Percentiles rank a stretch among this genome's conserved stretches.
These are phyloP conservation scores for Sarcophaga variegata DNA, from an alignment of 2,888 invertebrate species.

Conservation along the genomic window DNA sequence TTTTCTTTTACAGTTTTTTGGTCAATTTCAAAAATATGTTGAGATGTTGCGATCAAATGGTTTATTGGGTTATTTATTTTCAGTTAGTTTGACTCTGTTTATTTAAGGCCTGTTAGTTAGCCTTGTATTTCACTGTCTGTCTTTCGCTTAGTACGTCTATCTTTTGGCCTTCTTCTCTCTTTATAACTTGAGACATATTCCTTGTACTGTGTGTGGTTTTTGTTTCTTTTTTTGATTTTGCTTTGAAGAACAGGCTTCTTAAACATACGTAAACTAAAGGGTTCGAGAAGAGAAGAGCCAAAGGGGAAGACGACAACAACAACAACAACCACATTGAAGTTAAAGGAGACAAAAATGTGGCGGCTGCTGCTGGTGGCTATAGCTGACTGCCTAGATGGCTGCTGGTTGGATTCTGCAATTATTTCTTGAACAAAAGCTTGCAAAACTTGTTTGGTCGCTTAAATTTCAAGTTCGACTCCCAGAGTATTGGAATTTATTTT, in stretches of 20 bases:
- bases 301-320: too few species aligned
- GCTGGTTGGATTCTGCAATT: conserved; percentile 39
- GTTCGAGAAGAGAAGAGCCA: too few species aligned
- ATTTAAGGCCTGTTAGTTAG: conserved; percentile 35
- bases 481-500: conserved; percentile 56
- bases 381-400: conserved; percentile 34
- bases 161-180: not conserved
- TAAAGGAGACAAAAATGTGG: conserved; percentile 55
- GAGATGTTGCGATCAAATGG: not conserved
- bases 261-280: too few species aligned
- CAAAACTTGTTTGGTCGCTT: conserved; percentile 61
- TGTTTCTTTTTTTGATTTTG: conserved; percentile 17
- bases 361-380: not conserved
- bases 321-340: not conserved
- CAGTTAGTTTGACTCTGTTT: not conserved
- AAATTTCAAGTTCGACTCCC: conserved; percentile 58
- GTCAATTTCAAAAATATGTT: too few species aligned
- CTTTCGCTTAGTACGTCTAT: too few species aligned
- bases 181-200: not conserved
- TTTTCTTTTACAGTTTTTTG: too few species aligned
- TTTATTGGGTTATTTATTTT: conserved; percentile 21
- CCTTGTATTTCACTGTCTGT: not conserved
- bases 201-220: not conserved
- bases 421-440: conserved; percentile 46
- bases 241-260: conserved; percentile 22